phyloP scores from a whole-genome alignment of 1,140 invertebrate species.

The Paramacrobiotus metropolitanus region DNA sequence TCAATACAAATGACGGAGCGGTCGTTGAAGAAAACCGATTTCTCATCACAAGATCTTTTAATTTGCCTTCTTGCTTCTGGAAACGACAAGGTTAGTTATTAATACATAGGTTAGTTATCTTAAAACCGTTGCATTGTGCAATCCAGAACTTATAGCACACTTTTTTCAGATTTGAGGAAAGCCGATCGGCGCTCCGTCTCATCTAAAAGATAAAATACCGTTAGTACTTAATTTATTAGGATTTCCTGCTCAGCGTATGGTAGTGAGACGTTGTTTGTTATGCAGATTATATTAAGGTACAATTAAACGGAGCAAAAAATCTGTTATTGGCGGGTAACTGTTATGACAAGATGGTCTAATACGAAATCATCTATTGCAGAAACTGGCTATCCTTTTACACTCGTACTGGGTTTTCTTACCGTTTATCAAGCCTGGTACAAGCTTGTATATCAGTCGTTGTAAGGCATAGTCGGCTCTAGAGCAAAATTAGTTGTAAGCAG shows the following conservation, averaged over 20 bases:
- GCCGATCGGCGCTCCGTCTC: background rate
- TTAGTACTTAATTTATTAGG: too few species aligned
- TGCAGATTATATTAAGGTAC: too few species aligned
- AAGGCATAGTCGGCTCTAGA: background rate
- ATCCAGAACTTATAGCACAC: background rate
- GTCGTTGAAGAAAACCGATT: background rate
- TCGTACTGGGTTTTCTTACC: too few species aligned
- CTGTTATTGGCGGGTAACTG: too few species aligned
- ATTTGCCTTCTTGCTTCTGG: background rate
- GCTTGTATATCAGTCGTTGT: background rate
- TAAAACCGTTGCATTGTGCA: background rate
- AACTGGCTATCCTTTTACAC: too few species aligned
- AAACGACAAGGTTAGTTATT: background rate
- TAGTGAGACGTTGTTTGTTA: too few species aligned
- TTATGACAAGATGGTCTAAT: too few species aligned
- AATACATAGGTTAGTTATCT: background rate
- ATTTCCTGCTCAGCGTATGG: too few species aligned
- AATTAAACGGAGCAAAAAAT: too few species aligned
- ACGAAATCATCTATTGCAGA: too few species aligned
- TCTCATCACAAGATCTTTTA: background rate
- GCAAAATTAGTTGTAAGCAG: too few species aligned
- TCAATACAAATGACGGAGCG: background rate
- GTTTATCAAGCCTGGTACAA: background rate
- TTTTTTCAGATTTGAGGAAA: background rate
- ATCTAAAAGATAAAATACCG: background rate